A percentile compares a stretch with the other conserved stretches of the same genome.
These are phyloP conservation scores for Notiomystis cincta DNA, from an alignment of 2,113 vertebrate species.

Conservation along the genomic window DNA sequence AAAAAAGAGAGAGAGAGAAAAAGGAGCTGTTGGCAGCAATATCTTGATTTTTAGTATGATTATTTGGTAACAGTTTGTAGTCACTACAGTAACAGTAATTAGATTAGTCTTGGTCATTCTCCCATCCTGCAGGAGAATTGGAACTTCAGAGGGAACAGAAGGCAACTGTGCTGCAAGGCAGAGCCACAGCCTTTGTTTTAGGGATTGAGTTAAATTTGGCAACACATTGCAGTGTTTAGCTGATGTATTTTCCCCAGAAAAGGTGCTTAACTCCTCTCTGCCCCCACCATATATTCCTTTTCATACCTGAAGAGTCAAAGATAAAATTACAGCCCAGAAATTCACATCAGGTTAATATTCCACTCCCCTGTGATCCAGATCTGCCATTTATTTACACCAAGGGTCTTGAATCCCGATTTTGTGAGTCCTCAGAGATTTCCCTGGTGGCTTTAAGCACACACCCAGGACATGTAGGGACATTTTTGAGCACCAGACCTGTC, in stretches of 20 bases:
- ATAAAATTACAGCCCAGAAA: background rate
- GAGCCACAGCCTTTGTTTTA: background rate
- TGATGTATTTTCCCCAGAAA: background rate
- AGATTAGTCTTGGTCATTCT: slow-evolving; percentile 28
- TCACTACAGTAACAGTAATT: slow-evolving; percentile 31
- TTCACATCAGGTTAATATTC: background rate
- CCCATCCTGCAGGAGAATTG: background rate
- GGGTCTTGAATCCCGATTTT: fast-evolving
- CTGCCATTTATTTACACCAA: background rate
- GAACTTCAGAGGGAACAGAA: background rate
- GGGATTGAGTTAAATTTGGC: background rate
- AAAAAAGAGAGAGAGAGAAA: background rate
- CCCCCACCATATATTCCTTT: background rate
- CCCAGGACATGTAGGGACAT: background rate
- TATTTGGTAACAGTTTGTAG: slow-evolving; percentile 18
- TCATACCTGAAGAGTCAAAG: background rate
- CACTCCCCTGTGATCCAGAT: background rate
- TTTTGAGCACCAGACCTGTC: background rate
- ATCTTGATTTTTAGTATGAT: background rate
- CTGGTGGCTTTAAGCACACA: background rate
- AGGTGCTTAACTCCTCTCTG: background rate
- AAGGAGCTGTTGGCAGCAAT: background rate
- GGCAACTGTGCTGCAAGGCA: slow-evolving; percentile 15
- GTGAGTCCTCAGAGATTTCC: background rate
- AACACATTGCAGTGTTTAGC: background rate